Evolutionary conservation across 2,113 vertebrate species (phyloP).

Genomic region (Haplochromis burtoni): DNA sequence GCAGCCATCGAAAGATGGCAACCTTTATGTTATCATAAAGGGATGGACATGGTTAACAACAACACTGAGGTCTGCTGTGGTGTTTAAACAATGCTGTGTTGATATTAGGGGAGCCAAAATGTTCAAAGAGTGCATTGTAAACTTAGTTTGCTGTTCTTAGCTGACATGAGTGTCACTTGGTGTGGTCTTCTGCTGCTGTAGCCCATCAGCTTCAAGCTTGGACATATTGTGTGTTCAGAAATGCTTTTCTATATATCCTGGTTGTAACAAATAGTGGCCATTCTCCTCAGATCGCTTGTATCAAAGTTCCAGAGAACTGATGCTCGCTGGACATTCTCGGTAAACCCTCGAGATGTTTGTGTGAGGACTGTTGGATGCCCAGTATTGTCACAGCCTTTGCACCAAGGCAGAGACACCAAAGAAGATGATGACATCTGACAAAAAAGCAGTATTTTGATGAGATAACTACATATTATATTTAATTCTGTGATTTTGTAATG

Average conservation of each 20-base stretch:
- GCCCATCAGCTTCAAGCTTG: background rate
- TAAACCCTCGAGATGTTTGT: background rate
- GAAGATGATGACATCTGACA: background rate
- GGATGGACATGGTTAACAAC: background rate
- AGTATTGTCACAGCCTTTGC: background rate
- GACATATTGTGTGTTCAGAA: background rate
- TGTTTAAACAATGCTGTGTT: background rate
- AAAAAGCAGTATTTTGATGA: background rate
- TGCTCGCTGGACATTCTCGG: background rate
- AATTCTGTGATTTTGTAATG: background rate
- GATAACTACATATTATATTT: accelerated
- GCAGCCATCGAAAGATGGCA: background rate
- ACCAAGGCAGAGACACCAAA: background rate
- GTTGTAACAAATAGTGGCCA: background rate
- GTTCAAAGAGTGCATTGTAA: background rate
- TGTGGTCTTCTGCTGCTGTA: accelerated
- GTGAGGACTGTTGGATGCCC: background rate
- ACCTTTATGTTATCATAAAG: background rate
- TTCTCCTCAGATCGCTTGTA: background rate
- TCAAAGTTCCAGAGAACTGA: background rate
- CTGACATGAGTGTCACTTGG: background rate
- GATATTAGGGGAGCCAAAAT: background rate
- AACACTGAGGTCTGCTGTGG: background rate
- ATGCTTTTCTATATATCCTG: background rate
- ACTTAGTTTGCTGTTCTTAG: background rate